phyloP scores from a whole-genome alignment of 2,113 vertebrate species.

The Todiramphus saurophagus region DNA sequence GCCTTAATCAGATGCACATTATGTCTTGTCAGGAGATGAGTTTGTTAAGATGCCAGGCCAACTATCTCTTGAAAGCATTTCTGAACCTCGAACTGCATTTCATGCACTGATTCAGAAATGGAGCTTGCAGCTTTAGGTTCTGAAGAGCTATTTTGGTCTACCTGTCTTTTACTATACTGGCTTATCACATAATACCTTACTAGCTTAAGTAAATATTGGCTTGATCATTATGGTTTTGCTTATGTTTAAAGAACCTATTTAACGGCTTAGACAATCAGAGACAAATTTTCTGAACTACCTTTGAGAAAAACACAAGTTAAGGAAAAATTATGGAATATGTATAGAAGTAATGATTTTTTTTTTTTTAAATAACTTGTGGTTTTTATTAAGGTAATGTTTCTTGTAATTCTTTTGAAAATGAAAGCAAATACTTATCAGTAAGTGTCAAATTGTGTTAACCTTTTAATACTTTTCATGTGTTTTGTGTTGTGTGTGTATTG shows the following conservation, averaged over 20 bases:
- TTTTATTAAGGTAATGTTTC: not conserved
- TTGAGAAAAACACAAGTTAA: not conserved
- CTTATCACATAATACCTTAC: not conserved
- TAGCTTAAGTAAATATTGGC: not conserved
- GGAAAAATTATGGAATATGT: not conserved
- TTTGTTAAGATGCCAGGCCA: not conserved
- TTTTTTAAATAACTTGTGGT: not conserved
- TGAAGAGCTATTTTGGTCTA: not conserved
- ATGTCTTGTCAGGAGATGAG: not conserved
- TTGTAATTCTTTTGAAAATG: not conserved
- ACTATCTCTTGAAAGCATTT: not conserved
- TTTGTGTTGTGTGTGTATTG: not conserved
- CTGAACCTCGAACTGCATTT: not conserved
- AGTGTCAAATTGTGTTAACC: not conserved
- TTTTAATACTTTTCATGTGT: not conserved
- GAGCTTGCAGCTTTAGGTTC: not conserved
- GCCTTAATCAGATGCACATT: not conserved
- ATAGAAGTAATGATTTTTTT: not conserved
- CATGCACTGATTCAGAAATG: not conserved
- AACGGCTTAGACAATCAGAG: not conserved
- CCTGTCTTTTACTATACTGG: not conserved
- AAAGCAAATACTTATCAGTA: not conserved
- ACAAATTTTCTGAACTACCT: not conserved
- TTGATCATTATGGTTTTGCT: not conserved
- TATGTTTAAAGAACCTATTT: not conserved